Conservation (phyloP, 2,888 invertebrate genomes). For the Sesia apiformis region DNA sequence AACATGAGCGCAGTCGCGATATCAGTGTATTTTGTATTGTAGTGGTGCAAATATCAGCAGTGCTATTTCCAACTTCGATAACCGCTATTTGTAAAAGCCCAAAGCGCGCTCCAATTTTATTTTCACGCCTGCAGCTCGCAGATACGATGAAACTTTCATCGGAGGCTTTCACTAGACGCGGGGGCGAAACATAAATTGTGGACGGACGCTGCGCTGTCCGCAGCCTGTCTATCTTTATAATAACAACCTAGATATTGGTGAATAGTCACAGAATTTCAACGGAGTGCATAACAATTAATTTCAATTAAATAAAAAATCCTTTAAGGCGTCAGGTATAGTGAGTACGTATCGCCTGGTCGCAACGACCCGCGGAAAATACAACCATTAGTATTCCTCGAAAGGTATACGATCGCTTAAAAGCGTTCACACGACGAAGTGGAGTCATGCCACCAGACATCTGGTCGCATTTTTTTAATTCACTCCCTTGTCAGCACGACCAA, state of each 20-base stretch:
- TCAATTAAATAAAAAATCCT: too few species aligned
- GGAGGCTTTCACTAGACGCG: slow-evolving; percentile 50
- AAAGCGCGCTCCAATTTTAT: slow-evolving; percentile 46
- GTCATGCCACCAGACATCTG: too few species aligned
- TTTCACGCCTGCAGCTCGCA: slow-evolving; percentile 64
- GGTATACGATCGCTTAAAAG: too few species aligned
- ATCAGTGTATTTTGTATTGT: neutral
- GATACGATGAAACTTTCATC: slow-evolving; percentile 69
- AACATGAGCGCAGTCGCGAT: neutral
- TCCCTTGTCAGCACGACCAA: too few species aligned
- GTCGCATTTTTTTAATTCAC: too few species aligned
- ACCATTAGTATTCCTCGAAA: too few species aligned
- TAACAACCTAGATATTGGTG: neutral
- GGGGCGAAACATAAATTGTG: slow-evolving; percentile 50
- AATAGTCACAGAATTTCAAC: neutral
- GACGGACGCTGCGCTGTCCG: slow-evolving; percentile 14
- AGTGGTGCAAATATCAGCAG: neutral
- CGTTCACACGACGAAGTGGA: too few species aligned
- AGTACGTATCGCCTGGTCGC: too few species aligned
- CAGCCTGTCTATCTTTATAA: slow-evolving; percentile 11
- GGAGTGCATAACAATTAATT: neutral
- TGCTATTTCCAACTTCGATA: slow-evolving; percentile 4
- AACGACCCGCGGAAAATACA: too few species aligned
- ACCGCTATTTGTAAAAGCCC: slow-evolving; percentile 10
- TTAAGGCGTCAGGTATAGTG: too few species aligned